A percentile compares a stretch with the other conserved stretches of the same genome.
Evolutionary conservation across 1,140 invertebrate species (phyloP).

Genomic region (Nomia melanderi): DNA sequence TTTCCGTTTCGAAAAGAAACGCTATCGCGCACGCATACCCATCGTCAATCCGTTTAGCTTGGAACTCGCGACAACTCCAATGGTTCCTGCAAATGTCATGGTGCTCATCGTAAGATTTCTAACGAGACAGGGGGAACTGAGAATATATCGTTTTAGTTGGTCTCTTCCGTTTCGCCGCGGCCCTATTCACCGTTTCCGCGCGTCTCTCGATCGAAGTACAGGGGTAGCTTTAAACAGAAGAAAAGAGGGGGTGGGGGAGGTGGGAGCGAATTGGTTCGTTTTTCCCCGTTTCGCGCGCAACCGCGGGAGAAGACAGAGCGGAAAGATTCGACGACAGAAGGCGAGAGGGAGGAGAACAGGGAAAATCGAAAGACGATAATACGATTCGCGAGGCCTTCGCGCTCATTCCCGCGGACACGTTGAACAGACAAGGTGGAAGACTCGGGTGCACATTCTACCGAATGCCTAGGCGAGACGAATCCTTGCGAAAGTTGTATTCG

Average conservation of each 20-base stretch:
- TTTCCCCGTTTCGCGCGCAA: too few species aligned
- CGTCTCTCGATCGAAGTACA: background rate
- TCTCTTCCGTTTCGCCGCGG: constrained; percentile 22
- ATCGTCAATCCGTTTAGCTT: constrained; percentile 41
- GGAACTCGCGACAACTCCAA: constrained; percentile 36
- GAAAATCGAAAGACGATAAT: constrained; percentile 14
- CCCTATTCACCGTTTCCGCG: background rate
- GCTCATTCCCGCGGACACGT: constrained; percentile 49
- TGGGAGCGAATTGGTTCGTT: too few species aligned
- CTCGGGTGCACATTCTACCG: constrained; percentile 57
- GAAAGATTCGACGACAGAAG: background rate
- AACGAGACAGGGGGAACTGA: constrained; percentile 26
- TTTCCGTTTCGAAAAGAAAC: background rate
- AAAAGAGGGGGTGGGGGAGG: background rate
- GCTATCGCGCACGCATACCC: background rate
- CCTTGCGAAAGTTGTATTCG: constrained; percentile 34
- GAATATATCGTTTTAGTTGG: constrained; percentile 2
- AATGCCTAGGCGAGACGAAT: constrained; percentile 52
- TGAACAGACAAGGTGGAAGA: constrained; percentile 65
- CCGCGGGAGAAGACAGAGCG: background rate
- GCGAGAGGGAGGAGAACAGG: background rate
- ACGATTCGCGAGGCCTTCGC: constrained; percentile 52
- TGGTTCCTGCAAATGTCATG: constrained; percentile 51
- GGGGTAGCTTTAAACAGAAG: constrained; percentile 22
- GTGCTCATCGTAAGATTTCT: constrained; percentile 50